Base-by-base conservation (phyloP, 2,888 invertebrate genomes). In the Parnassius smintheus region DNA sequence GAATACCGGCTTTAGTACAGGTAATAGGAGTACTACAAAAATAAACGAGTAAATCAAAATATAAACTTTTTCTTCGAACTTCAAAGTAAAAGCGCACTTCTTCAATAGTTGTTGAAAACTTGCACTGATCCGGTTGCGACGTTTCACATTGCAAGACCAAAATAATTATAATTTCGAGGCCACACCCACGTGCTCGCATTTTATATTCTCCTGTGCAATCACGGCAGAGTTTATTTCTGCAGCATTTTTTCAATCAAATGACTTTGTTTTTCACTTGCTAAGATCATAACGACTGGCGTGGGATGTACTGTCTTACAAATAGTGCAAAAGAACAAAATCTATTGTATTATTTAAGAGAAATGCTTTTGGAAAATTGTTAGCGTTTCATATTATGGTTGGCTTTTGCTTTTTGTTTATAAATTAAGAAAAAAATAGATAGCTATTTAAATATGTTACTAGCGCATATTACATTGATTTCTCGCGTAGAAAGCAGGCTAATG, bases 131-230 rank as follows among this genome's bases (percentile, higher is more conserved):
- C 60, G 64, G 59, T 45, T 61, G 59, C 9, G 55, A 50, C 64
- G 72, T 54, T 70, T 70, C 72, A 61, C 70, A 70, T 73, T 78
- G 78, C 79, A 79, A 74, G 82, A 82, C 83, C 67, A 68, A 86
- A 85, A 89, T 88, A 89, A 86, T 88, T 83, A 83, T 73, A 77
- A 71, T 74, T 70, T 75, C 85, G 85, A 89, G 90, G 89, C 80
- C 84, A 74, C 85, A 68, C 86, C 85, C 77, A 86, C 87, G 75
- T 61, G 65, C 66, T 56, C 66, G 64, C 72, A 81, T 81, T 85
- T 83, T 82, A 82, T 84, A 79, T 82, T 78, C 75, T 70, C 69
- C 68, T 75, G 75, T 81, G 78, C 81, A 81, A 66, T 52, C 69
- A 53, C 48, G 55, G 63, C 22, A 58, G 64, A 64, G 62, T 70